A percentile compares a stretch with the other conserved stretches of the same genome.
phyloP scores from a whole-genome alignment of 2,888 invertebrate genomes.

The Penaeus monodon region DNA sequence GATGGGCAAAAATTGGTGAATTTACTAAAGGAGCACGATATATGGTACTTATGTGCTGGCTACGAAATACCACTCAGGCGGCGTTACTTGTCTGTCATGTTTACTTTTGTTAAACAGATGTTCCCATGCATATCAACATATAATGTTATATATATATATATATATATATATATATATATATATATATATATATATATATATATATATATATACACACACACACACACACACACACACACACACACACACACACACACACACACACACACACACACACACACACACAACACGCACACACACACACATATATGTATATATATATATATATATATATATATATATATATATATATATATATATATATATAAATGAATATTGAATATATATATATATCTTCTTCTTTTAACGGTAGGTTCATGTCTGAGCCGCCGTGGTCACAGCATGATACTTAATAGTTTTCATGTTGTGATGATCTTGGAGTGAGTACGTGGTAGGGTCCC shows the following conservation, averaged over 20 bases:
- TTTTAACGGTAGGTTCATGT: no score
- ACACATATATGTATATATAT: neutral
- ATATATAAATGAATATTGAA: neutral
- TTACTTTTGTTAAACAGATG: no score
- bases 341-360: constrained; percentile 8
- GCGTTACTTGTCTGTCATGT: no score
- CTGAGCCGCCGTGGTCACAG: no score
- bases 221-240: neutral
- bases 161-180: neutral
- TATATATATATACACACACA: neutral
- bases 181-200: neutral
- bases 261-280: neutral
- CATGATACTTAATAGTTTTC: no score
- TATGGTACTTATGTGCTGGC: no score
- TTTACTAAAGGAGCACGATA: no score
- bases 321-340: constrained; percentile 2
- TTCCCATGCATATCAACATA: no score
- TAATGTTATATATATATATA: neutral
- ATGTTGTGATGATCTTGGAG: no score
- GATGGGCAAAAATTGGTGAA: no score
- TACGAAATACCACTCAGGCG: no score
- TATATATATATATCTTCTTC: constrained; percentile 1
- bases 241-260: neutral
- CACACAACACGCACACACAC: neutral
- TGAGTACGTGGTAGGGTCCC: no score